A percentile compares a stretch with the other conserved stretches of the same genome.
Conservation (phyloP, 1,140 invertebrate species). For the Cylas formicarius region DNA sequence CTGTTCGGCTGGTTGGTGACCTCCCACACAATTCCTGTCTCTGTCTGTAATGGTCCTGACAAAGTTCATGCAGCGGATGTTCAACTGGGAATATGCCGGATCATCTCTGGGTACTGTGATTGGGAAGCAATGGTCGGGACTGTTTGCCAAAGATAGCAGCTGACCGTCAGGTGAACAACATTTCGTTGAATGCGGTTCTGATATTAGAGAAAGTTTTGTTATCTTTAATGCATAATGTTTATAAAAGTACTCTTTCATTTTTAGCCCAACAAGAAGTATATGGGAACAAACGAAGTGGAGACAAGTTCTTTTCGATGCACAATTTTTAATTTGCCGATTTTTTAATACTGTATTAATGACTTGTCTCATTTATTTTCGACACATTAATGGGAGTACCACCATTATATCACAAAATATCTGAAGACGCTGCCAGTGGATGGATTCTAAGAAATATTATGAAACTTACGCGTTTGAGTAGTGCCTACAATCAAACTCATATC, state of each 20-base stretch:
- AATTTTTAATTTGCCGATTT: too few species aligned
- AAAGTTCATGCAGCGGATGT: constrained; percentile 77
- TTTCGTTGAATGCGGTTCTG: constrained; percentile 57
- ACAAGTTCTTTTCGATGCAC: too few species aligned
- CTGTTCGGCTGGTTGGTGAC: constrained; percentile 62
- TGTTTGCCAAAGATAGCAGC: constrained; percentile 45
- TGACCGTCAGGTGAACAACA: constrained; percentile 65
- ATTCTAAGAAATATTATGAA: constrained; percentile 8
- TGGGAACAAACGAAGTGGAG: too few species aligned
- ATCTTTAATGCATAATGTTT: too few species aligned
- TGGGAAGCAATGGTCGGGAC: constrained; percentile 66
- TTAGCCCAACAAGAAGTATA: too few species aligned
- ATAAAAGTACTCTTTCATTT: too few species aligned
- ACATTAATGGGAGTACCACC: too few species aligned
- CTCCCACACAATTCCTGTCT: constrained; percentile 57
- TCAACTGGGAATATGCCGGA: constrained; percentile 61
- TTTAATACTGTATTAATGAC: too few species aligned
- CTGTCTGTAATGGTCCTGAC: constrained; percentile 69
- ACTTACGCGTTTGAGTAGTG: constrained; percentile 64
- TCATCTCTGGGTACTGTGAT: constrained; percentile 78
- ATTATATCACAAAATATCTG: too few species aligned
- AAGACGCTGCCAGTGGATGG: too few species aligned
- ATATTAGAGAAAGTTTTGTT: constrained; percentile 2
- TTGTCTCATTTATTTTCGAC: too few species aligned
- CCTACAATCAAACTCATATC: constrained; percentile 74